Conservation (phyloP, 2,797 vertebrate species). For the Urocyon cinereoargenteus region DNA sequence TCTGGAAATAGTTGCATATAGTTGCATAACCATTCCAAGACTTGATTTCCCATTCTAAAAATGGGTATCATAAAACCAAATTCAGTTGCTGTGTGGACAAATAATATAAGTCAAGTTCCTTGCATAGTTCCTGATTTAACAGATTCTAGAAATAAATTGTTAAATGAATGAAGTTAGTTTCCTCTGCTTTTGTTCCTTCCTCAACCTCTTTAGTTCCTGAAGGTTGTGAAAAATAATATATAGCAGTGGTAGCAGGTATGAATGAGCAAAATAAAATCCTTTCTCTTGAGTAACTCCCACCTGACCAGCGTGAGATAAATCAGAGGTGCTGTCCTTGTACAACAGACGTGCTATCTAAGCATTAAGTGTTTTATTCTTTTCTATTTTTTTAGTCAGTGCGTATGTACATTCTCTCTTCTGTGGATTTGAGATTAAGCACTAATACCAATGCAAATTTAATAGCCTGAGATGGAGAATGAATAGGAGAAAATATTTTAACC, state of each 20-base stretch:
- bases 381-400: not conserved
- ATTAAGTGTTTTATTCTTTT: not conserved
- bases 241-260: not conserved
- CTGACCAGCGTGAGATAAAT: not conserved
- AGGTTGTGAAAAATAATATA: not conserved
- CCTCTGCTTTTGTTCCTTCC: not conserved
- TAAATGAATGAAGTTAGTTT: not conserved
- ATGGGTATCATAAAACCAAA: not conserved
- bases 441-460: not conserved
- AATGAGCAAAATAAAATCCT: constrained; percentile 25
- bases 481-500: constrained; percentile 16
- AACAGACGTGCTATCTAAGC: not conserved
- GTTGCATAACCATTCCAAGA: not conserved
- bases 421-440: not conserved
- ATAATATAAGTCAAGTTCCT: not conserved
- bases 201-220: not conserved
- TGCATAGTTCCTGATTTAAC: not conserved
- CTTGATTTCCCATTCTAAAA: not conserved
- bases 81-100: not conserved
- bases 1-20: not conserved
- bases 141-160: not conserved
- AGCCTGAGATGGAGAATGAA: not conserved
- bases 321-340: not conserved
- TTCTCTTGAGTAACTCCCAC: not conserved
- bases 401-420: not conserved